Base-by-base conservation (phyloP, 2,888 invertebrate species). In the Orthosia cruda region DNA sequence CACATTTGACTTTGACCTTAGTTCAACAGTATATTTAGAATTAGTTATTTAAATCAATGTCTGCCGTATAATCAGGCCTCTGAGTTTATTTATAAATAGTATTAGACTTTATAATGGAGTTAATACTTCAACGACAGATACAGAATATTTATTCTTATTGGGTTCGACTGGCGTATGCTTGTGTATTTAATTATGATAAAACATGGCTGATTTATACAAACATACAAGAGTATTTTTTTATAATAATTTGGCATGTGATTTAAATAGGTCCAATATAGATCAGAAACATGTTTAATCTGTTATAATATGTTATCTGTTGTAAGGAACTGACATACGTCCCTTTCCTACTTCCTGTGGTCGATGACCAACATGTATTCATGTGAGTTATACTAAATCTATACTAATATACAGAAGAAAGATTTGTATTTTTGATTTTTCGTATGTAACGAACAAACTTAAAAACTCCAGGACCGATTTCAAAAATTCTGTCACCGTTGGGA, bases 81-180 rank as follows among this genome's bases (percentile, higher is more conserved):
- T 64, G 18, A 59, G 47, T 18, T 71, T 65, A 66, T 66, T 74
- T 62, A 80, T 68, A 71, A 52, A 74, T 55, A 58, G 13, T 52
- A 80, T 81, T 81, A 61, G 74, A 79, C 68, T 84, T 81, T 80
- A 40, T 68, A 80, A 84, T 84, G 57, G 23, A 45, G 65, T 74
- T 71, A 66, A 71, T 71, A 71, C 55, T 67, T 57, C n/a, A 55
- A 52, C 49, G 57, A 58, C 58, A 73, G 84, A 67, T 73, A 12
- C 15, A 32, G 45, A 72, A 66, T 83, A 69, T 70, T 79, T 59
- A 73, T 69, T 76, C 13, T 63, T 71, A 57, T 78, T 63, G 52
- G 23, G 65, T 13, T 45, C n/a, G 20, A 50, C n/a, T 40, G 18
- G 4, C 61, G 50, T 58, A 26, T 11, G 4, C 9, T 50, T 32